Percentiles rank a stretch among this genome's conserved stretches.
Evolutionary conservation across 2,797 vertebrate genomes (phyloP).

Genomic region (Petrocephalus sullivani): DNA sequence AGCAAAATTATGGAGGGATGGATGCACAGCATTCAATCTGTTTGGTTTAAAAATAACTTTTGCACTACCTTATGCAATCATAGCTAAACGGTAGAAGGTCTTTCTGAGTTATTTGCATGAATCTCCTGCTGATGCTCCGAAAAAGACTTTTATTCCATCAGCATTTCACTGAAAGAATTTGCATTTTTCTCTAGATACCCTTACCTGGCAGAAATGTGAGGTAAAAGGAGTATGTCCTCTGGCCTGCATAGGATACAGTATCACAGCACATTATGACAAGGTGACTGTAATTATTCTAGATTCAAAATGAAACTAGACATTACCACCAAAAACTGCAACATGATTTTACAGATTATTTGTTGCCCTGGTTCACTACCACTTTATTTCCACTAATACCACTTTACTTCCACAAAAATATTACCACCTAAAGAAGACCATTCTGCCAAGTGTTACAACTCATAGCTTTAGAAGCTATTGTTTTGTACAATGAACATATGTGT

Average conservation of each 20-base stretch:
- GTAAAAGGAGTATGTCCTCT: slow-evolving; percentile 61
- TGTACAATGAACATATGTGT: neutral
- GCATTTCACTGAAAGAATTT: neutral
- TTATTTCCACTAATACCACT: too few relatives aligned
- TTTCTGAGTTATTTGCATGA: neutral
- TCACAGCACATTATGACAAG: slow-evolving; percentile 67
- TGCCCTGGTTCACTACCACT: neutral
- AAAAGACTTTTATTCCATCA: neutral
- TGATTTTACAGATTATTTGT: neutral
- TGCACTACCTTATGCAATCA: neutral
- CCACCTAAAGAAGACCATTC: neutral
- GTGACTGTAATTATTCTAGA: slow-evolving; percentile 33
- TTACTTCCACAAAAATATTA: neutral
- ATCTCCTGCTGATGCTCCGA: neutral
- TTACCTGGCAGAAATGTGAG: slow-evolving; percentile 59
- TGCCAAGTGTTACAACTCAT: neutral
- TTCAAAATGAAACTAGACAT: neutral
- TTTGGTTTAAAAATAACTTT: neutral
- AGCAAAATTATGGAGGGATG: neutral
- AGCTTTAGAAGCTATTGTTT: neutral
- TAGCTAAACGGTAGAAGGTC: neutral
- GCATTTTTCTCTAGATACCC: slow-evolving; percentile 43
- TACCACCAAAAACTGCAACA: neutral
- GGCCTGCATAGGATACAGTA: slow-evolving; percentile 50
- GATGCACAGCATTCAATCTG: neutral